Evolutionary conservation across 30 jellyfish, hydroid and myxozoan species (phyloP), one percentile per base, ranked within the genome.

Genomic region (Haliclystus octoradiatus): DNA sequence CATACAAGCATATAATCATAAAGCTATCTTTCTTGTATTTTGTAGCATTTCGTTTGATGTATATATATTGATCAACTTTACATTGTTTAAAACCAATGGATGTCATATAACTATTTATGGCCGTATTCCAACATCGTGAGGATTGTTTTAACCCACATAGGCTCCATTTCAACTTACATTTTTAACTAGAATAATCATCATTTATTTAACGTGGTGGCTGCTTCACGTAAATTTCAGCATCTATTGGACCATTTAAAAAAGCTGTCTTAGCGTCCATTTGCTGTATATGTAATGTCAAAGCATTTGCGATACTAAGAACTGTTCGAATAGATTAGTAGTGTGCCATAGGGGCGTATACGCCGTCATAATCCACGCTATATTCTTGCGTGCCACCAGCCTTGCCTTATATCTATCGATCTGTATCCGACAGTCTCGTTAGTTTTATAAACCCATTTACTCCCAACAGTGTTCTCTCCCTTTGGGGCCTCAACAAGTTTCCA

Each of bases 101-200:
- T 60, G 67, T 60, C 64, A 69, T 34, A 31, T 23, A 31, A 22
- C 51, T 28, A 62, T 79, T 74, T 47, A 79, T 79, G 9, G 71
- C 34, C 1, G 34, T 46, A 49, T 79, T 79, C 93, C 93, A 79
- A 61, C 88, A 71, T 66, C 81, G 61, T 2, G 86, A 81, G 2
- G 94, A 63, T 51, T 80, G 81, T 40, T 80, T 72, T 50, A 80
- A 72, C 52, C 94, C 94, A 63, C 72, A 72, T n/a, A 80, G 70
- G 47, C 88, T 80, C 71, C 50, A 65, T 49, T 52, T 2, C 33
- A 71, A 65, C 65, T 49, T 71, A 73, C 94, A 72, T 0, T 63
- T 81, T 34, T 2, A 63, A 49, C 66, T 30, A 12, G 94, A 72
- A 14, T 63, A 70, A 2, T 49, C 23, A 28, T 62, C 35, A 61